These are phyloP conservation scores for Solea senegalensis DNA, from an alignment of 2,113 vertebrate genomes.

Conservation along the genomic window DNA sequence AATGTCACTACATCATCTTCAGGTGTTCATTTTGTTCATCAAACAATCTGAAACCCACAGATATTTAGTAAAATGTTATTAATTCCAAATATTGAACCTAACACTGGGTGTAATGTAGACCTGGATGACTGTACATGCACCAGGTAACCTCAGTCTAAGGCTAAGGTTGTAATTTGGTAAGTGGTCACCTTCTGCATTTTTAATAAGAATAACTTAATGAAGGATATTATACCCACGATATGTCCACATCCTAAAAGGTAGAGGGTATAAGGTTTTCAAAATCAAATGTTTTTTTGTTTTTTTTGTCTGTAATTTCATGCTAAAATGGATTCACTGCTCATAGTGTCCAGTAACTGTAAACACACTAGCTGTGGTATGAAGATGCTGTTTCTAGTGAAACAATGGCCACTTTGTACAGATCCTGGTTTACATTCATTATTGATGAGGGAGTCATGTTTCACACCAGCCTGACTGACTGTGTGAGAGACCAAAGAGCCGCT, in stretches of 20 bases:
- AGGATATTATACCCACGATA: neutral
- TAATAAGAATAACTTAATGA: neutral
- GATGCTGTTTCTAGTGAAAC: constrained; percentile 44
- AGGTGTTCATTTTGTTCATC: too few species aligned
- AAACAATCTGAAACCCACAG: too few species aligned
- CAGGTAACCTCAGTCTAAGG: neutral
- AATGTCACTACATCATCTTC: too few species aligned
- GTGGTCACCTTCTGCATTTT: neutral
- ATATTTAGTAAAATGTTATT: too few species aligned
- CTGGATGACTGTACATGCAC: neutral
- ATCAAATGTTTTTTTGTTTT: neutral
- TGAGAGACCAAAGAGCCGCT: constrained; percentile 8
- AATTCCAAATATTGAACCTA: too few species aligned
- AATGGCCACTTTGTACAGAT: constrained; percentile 37
- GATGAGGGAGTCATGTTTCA: constrained; percentile 58
- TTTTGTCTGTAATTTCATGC: constrained; percentile 2
- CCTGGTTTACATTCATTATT: constrained; percentile 53
- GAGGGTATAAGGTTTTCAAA: neutral
- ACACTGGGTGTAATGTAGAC: too few species aligned
- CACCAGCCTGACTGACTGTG: constrained; percentile 25
- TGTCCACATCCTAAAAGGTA: neutral
- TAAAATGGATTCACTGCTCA: neutral
- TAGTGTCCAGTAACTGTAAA: constrained; percentile 33
- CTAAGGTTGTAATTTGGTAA: neutral
- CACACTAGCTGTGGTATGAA: constrained; percentile 23